Conservation (phyloP, 2,888 invertebrate genomes). For the Villa cingulata region DNA sequence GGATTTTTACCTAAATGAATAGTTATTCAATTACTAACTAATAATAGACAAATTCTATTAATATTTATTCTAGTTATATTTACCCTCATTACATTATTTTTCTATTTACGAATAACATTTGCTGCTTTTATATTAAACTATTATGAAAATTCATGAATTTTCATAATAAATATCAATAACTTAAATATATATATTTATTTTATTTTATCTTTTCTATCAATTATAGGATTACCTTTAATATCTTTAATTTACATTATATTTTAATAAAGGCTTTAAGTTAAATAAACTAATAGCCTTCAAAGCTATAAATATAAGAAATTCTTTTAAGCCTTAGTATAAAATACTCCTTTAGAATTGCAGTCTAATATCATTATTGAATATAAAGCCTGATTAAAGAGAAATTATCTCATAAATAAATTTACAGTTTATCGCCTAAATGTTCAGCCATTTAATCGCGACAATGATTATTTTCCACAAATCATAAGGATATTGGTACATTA, state of each 20-base stretch:
- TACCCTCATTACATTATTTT: constrained; percentile 43
- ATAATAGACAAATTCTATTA: constrained; percentile 35
- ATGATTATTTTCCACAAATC: constrained; percentile 57
- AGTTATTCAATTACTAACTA: constrained; percentile 40
- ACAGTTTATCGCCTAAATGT: constrained; percentile 47
- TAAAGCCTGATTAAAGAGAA: constrained; percentile 43
- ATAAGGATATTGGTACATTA: constrained; percentile 64
- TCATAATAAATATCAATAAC: constrained; percentile 19
- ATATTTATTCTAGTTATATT: constrained; percentile 38
- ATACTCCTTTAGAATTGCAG: constrained; percentile 45
- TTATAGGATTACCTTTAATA: constrained; percentile 24
- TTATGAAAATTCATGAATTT: constrained; percentile 37
- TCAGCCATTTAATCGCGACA: constrained; percentile 52
- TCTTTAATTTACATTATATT: constrained; percentile 19
- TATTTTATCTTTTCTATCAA: constrained; percentile 21
- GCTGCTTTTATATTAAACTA: constrained; percentile 39
- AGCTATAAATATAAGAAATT: constrained; percentile 40
- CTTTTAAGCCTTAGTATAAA: constrained; percentile 44
- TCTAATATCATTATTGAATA: constrained; percentile 46
- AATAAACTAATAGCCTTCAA: constrained; percentile 50
- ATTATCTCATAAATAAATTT: constrained; percentile 46
- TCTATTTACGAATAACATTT: constrained; percentile 41
- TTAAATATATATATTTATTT: constrained; percentile 28
- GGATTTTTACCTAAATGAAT: constrained; percentile 50
- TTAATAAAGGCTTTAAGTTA: constrained; percentile 43